Evolutionary conservation across 2,113 vertebrate species (phyloP).

Genomic region (Acanthochromis polyacanthus): DNA sequence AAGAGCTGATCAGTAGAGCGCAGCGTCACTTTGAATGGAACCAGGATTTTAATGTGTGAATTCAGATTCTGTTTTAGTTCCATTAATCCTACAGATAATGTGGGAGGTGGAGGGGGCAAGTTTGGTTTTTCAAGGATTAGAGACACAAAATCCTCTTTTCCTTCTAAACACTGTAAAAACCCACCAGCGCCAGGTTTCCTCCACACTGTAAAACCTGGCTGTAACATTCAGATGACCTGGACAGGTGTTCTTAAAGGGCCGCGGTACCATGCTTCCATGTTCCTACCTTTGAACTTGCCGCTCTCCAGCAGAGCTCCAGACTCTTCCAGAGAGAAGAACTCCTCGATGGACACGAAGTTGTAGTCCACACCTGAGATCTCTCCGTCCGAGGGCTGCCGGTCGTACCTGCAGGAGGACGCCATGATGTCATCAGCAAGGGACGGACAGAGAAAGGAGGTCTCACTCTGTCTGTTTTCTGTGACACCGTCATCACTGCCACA

Average conservation of each 20-base stretch:
- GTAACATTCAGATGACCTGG: not conserved
- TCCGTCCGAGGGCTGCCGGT: slow-evolving; percentile 81
- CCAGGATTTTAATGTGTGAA: slow-evolving; percentile 26
- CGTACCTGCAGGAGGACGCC: slow-evolving; percentile 69
- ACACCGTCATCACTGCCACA: too few relatives aligned
- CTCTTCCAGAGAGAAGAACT: slow-evolving; percentile 85
- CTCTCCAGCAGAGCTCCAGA: slow-evolving; percentile 85
- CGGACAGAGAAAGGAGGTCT: too few relatives aligned
- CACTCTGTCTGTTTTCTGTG: too few relatives aligned
- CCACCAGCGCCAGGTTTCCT: not conserved
- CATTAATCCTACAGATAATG: slow-evolving; percentile 68
- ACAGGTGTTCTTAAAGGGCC: too few relatives aligned
- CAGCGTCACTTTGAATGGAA: not conserved
- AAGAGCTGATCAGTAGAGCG: not conserved
- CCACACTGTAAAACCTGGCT: not conserved
- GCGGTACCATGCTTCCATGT: not conserved
- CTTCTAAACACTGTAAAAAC: slow-evolving; percentile 21
- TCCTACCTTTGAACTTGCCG: slow-evolving; percentile 84
- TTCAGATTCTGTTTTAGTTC: slow-evolving; percentile 61
- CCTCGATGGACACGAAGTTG: slow-evolving; percentile 84
- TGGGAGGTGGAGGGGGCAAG: not conserved
- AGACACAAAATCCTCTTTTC: slow-evolving; percentile 55
- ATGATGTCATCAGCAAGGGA: slow-evolving; percentile 50
- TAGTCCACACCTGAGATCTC: slow-evolving; percentile 85
- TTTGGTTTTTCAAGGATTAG: slow-evolving; percentile 62